phyloP scores from a whole-genome alignment of 2,797 vertebrate genomes.

The Saxicola maurus region DNA sequence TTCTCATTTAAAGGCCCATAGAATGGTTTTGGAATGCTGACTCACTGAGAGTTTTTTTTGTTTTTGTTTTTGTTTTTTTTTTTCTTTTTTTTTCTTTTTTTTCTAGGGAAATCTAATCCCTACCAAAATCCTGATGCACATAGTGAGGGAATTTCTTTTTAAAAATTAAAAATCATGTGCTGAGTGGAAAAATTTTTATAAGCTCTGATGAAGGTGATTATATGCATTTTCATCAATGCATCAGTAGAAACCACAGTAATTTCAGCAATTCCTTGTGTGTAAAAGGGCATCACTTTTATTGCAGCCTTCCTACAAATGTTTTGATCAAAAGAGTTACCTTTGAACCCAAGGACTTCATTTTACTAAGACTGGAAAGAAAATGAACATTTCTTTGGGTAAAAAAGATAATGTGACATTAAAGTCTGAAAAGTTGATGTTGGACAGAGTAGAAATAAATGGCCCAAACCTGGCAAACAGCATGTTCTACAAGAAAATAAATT shows the following conservation, averaged over 20 bases:
- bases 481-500: conserved; percentile 49
- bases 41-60: neutral
- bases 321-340: neutral
- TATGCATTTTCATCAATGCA: neutral
- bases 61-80: neutral
- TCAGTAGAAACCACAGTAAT: neutral
- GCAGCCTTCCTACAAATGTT: neutral
- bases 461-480: conserved; percentile 33
- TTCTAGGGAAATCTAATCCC: neutral
- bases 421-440: neutral
- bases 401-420: conserved; percentile 9
- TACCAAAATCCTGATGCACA: neutral
- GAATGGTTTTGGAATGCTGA: neutral
- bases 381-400: neutral
- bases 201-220: neutral
- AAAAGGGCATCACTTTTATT: neutral
- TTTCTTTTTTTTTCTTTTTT: neutral
- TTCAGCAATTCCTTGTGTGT: neutral
- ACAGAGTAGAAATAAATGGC: conserved; percentile 14
- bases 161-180: neutral
- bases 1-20: neutral
- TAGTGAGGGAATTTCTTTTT: neutral
- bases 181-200: neutral
- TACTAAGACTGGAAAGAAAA: neutral
- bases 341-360: neutral